These are phyloP conservation scores for Tetrao urogallus DNA, from an alignment of 2,113 vertebrate genomes.

Conservation along the genomic window DNA sequence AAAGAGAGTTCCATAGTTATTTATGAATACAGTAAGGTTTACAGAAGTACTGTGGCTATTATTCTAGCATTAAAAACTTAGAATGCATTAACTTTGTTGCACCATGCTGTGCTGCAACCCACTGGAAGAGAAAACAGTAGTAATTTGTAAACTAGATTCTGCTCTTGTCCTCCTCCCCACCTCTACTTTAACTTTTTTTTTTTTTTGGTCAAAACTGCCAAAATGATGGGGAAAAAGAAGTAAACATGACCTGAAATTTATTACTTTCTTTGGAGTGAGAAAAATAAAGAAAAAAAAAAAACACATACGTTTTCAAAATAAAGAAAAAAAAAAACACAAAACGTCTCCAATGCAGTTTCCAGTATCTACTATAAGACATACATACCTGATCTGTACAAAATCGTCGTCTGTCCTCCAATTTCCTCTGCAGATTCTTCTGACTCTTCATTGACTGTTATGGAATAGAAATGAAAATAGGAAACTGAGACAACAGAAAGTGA, in stretches of 20 bases:
- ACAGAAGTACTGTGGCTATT: background rate
- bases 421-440: fast-evolving
- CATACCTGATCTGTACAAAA: background rate
- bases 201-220: no score
- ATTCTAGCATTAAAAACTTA: background rate
- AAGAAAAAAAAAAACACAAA: background rate
- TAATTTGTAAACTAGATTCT: background rate
- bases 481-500: background rate
- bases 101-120: background rate
- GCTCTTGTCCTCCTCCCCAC: background rate
- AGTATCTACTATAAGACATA: no score
- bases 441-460: background rate
- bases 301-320: background rate
- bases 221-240: background rate
- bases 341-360: background rate
- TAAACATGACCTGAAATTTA: background rate
- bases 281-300: background rate
- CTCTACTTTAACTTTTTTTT: background rate
- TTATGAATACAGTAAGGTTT: background rate
- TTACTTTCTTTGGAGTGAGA: background rate
- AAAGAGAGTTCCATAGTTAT: background rate
- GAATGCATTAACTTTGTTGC: background rate
- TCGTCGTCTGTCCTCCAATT: background rate
- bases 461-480: background rate
- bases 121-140: background rate